These are phyloP conservation scores for Sternotherus odoratus DNA, from an alignment of 2,797 vertebrate species.

Conservation along the genomic window DNA sequence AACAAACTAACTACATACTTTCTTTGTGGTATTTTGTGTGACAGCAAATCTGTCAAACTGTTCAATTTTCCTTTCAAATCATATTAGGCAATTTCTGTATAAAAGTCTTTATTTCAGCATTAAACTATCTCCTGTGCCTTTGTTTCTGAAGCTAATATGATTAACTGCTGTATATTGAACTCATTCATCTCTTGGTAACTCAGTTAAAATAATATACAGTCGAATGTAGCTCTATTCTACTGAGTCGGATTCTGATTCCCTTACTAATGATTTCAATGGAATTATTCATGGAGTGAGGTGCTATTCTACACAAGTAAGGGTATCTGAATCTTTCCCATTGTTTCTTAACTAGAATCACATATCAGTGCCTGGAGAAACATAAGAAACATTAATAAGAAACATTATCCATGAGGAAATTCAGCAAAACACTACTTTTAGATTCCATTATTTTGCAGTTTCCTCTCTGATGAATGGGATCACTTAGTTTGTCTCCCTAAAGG, in stretches of 20 bases:
- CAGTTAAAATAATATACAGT: not conserved
- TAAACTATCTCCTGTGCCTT: conserved; percentile 54
- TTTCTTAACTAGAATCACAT: conserved; percentile 42
- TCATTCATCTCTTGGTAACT: not conserved
- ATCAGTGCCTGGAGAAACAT: conserved; percentile 65
- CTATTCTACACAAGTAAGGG: not conserved
- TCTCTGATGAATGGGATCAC: conserved; percentile 38
- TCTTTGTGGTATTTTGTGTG: not conserved
- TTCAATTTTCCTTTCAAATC: conserved; percentile 22
- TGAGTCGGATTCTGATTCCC: not conserved
- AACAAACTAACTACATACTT: not conserved
- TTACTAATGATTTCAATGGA: not conserved
- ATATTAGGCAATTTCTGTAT: conserved; percentile 52
- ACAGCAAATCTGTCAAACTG: conserved; percentile 8
- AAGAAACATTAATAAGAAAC: conserved; percentile 52
- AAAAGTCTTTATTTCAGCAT: conserved; percentile 40
- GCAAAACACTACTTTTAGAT: conserved; percentile 52
- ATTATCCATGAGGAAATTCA: conserved; percentile 59
- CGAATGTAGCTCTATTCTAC: not conserved
- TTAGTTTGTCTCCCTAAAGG: conserved; percentile 37
- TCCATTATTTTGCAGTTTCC: conserved; percentile 57
- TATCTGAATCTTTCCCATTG: conserved; percentile 51
- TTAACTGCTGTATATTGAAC: conserved; percentile 27
- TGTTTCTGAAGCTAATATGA: conserved; percentile 69
- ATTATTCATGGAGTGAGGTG: not conserved